These are phyloP conservation scores for Platynereis dumerilii DNA, from an alignment of 2,888 invertebrate species.

Conservation along the genomic window DNA sequence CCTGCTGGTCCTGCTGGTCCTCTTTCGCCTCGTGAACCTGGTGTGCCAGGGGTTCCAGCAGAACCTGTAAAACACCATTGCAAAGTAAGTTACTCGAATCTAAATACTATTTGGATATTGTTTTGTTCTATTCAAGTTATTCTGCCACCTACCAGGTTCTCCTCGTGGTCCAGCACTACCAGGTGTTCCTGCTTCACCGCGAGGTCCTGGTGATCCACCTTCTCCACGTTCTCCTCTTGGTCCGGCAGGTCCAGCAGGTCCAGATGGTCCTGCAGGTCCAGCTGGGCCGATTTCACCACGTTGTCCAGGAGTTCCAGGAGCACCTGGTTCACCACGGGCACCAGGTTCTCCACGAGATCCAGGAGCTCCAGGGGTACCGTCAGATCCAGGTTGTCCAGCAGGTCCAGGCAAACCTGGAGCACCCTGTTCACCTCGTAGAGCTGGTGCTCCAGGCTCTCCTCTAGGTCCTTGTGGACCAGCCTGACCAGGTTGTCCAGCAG, in stretches of 20 bases:
- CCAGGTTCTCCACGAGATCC: slow-evolving; percentile 38
- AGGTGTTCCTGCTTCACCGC: slow-evolving; percentile 14
- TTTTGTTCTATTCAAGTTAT: slow-evolving; percentile 7
- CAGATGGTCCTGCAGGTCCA: slow-evolving; percentile 31
- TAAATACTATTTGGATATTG: slow-evolving; percentile 16
- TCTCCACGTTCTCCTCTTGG: slow-evolving; percentile 12
- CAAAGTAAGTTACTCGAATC: no score
- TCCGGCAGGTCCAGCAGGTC: slow-evolving; percentile 18
- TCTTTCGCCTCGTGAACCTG: slow-evolving; percentile 21
- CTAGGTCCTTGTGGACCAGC: slow-evolving; percentile 12
- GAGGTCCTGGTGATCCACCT: slow-evolving; percentile 20
- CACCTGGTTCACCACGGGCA: slow-evolving; percentile 19
- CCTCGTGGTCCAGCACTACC: slow-evolving; percentile 35
- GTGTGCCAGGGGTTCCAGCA: slow-evolving; percentile 11
- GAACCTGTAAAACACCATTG: neutral
- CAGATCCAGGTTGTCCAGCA: slow-evolving; percentile 22
- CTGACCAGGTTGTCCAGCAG: slow-evolving; percentile 25
- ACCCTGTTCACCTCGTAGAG: slow-evolving; percentile 38
- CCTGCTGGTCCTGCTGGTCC: slow-evolving; percentile 29
- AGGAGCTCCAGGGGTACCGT: slow-evolving; percentile 37
- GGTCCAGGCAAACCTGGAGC: slow-evolving; percentile 46
- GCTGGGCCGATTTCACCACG: slow-evolving; percentile 30
- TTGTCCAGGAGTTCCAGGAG: slow-evolving; percentile 24
- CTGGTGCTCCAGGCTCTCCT: slow-evolving; percentile 17
- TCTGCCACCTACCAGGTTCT: slow-evolving; percentile 48